Percentiles rank a stretch among this genome's conserved stretches.
Evolutionary conservation across 2,113 vertebrate species (phyloP).

Genomic region (Aptenodytes forsteri): DNA sequence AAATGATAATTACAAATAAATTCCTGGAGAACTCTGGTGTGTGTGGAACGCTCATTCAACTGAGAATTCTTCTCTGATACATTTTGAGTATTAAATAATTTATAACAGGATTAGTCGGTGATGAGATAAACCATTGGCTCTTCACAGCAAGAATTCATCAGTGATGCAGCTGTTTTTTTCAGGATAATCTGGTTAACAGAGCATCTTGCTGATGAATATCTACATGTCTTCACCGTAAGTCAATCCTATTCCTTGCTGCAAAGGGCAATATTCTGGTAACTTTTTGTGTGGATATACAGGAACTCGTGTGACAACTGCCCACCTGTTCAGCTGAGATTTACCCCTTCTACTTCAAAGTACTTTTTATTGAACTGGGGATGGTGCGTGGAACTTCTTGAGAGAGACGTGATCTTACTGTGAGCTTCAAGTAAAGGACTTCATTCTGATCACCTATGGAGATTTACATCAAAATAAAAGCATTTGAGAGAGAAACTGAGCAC

Average conservation of each 20-base stretch:
- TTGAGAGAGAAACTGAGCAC: background rate
- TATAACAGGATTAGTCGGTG: constrained; percentile 1
- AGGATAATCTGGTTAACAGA: background rate
- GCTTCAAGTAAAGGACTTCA: background rate
- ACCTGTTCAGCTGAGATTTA: background rate
- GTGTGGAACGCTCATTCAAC: background rate
- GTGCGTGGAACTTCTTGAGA: background rate
- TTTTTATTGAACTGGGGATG: background rate
- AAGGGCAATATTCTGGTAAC: background rate
- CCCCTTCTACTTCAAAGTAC: background rate
- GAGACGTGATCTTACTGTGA: background rate
- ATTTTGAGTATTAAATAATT: background rate
- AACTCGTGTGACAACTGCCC: background rate
- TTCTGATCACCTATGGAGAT: background rate
- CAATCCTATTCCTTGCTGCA: background rate
- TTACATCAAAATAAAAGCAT: background rate
- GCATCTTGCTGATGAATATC: background rate
- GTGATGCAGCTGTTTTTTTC: background rate
- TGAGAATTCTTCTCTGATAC: background rate
- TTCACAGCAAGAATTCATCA: background rate
- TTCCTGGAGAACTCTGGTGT: background rate
- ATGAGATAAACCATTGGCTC: constrained; percentile 23
- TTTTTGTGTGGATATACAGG: background rate
- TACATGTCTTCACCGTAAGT: background rate
- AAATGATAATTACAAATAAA: constrained; percentile 23